phyloP scores from a whole-genome alignment of 1,140 invertebrate genomes.

The Euura lappo region DNA sequence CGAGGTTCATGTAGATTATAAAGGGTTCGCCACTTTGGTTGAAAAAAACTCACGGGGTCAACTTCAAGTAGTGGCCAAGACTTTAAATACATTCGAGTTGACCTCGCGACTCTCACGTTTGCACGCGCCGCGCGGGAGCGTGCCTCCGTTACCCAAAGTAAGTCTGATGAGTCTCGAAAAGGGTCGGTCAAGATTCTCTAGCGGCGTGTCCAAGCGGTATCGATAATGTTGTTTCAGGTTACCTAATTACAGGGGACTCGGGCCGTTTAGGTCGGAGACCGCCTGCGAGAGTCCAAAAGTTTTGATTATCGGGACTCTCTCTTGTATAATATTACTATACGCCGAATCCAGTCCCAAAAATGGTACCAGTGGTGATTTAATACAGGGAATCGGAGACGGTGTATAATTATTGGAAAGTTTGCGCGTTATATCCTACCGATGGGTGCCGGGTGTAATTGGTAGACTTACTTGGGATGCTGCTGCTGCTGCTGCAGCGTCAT shows the following conservation, averaged over 20 bases:
- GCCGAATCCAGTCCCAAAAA: not conserved
- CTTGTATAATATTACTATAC: not conserved
- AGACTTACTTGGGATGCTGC: not conserved
- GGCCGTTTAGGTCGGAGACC: not conserved
- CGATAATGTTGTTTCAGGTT: slow-evolving; percentile 1
- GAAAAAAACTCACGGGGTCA: not conserved
- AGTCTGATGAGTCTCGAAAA: not conserved
- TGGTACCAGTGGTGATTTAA: slow-evolving; percentile 1
- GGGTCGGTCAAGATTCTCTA: not conserved
- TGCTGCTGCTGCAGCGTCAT: not conserved
- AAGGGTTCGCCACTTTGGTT: not conserved
- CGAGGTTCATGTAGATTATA: not conserved
- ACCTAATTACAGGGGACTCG: not conserved
- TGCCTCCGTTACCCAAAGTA: slow-evolving; percentile 1
- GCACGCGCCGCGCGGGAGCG: not conserved
- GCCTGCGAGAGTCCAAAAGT: not conserved
- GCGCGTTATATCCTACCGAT: not conserved
- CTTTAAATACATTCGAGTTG: not conserved
- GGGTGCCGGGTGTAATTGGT: not conserved
- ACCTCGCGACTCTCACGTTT: slow-evolving; percentile 6
- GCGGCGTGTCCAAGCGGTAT: not conserved
- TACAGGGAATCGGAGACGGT: not conserved
- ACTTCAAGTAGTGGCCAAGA: not conserved
- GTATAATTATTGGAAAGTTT: slow-evolving; percentile 7
- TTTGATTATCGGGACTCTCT: not conserved